Conservation (phyloP, 2,113 vertebrate species). For the Brachyhypopomus occidentalis region DNA sequence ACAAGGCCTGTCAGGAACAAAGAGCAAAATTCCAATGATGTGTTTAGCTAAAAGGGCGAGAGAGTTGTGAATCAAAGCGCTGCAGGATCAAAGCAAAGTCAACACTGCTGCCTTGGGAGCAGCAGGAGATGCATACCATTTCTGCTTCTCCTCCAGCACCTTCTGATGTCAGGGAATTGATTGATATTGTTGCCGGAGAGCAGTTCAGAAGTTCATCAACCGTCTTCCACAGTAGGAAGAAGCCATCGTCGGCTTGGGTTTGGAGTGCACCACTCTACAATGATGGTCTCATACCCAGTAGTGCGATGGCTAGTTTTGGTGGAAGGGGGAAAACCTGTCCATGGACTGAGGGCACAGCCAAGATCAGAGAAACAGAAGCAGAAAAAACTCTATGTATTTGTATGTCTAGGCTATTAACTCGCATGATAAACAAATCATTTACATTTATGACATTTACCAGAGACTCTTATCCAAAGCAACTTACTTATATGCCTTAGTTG, state of each 20-base stretch:
- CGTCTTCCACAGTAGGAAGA: conserved; percentile 54
- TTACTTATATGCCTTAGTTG: too few species aligned
- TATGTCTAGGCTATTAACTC: conserved; percentile 21
- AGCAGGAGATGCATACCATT: conserved; percentile 81
- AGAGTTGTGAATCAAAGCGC: conserved; percentile 81
- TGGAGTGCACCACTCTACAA: conserved; percentile 64
- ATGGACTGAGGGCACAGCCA: neutral
- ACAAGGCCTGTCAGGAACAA: conserved; percentile 83
- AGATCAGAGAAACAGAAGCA: conserved; percentile 1
- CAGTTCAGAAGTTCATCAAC: conserved; percentile 59
- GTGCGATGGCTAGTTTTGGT: neutral
- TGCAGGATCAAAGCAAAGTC: conserved; percentile 81
- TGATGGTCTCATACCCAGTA: conserved; percentile 56
- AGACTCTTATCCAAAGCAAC: too few species aligned
- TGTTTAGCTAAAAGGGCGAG: conserved; percentile 83
- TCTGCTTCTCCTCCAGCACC: conserved; percentile 70
- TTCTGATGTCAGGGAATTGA: conserved; percentile 75
- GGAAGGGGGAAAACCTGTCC: neutral
- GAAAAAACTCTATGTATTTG: neutral
- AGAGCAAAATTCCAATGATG: conserved; percentile 81
- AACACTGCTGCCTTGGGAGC: conserved; percentile 80
- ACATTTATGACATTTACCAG: too few species aligned
- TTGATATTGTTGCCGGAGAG: conserved; percentile 75
- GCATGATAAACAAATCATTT: neutral
- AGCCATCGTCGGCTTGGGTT: conserved; percentile 58